phyloP scores from a whole-genome alignment of 2,888 invertebrate genomes.

The Dryococelus australis region DNA sequence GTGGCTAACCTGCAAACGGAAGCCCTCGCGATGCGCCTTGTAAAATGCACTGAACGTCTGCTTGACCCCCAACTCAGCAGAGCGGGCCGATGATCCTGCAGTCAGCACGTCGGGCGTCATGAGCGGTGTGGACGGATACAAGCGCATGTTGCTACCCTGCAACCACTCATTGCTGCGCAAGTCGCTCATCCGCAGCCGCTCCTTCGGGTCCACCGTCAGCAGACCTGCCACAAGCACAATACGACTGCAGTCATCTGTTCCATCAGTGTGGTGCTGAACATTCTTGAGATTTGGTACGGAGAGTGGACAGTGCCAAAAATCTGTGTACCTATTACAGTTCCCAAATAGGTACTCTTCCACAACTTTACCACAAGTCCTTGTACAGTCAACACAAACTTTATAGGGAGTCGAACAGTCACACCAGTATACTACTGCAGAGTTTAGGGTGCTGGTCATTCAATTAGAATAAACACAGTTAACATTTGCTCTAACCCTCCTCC shows the following conservation, averaged over 20 bases:
- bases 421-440: too few species aligned
- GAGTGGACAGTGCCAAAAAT: too few species aligned
- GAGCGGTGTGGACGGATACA: conserved; percentile 63
- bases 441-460: too few species aligned
- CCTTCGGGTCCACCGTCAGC: conserved; percentile 78
- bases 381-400: too few species aligned
- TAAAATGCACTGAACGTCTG: conserved; percentile 74
- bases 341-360: too few species aligned
- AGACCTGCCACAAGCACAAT: conserved; percentile 62
- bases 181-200: conserved; percentile 73
- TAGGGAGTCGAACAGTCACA: too few species aligned
- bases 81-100: conserved; percentile 56
- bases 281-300: too few species aligned
- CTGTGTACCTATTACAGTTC: too few species aligned
- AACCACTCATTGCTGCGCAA: conserved; percentile 76
- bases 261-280: too few species aligned
- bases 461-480: too few species aligned
- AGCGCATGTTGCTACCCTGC: conserved; percentile 55
- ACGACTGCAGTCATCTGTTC: not conserved
- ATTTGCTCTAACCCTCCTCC: too few species aligned
- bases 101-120: conserved; percentile 69
- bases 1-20: conserved; percentile 64
- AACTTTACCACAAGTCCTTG: too few species aligned
- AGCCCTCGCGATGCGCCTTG: conserved; percentile 74
- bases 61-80: conserved; percentile 65